Percentiles rank a stretch among this genome's conserved stretches.
Evolutionary conservation across 2,797 vertebrate species (phyloP).

Genomic region (Erethizon dorsatum): DNA sequence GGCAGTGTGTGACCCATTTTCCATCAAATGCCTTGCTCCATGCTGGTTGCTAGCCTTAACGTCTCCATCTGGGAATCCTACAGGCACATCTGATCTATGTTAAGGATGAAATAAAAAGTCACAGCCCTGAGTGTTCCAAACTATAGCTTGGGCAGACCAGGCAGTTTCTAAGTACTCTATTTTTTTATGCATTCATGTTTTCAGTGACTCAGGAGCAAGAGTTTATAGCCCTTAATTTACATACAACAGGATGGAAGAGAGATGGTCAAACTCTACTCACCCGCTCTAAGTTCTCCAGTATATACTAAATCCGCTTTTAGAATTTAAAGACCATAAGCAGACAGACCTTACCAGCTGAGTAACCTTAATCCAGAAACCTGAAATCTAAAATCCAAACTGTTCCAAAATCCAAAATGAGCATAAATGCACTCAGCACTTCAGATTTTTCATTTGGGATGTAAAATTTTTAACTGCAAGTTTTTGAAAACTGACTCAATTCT

Average conservation of each 20-base stretch:
- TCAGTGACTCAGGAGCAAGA: background rate
- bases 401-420: background rate
- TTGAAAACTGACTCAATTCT: background rate
- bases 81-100: background rate
- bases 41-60: background rate
- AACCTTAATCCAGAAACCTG: background rate
- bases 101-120: background rate
- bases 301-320: background rate
- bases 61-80: background rate
- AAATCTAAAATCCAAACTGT: background rate
- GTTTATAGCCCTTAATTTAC: background rate
- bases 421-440: background rate
- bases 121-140: background rate
- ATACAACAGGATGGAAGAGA: background rate
- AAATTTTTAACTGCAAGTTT: background rate
- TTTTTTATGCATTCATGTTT: background rate
- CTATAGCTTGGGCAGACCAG: background rate
- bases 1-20: background rate
- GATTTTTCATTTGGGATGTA: background rate
- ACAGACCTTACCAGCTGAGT: background rate
- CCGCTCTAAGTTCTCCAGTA: background rate
- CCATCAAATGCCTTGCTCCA: background rate
- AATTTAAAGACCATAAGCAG: background rate
- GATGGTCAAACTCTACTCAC: background rate
- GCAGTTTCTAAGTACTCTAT: background rate